Evolutionary conservation across 1,140 invertebrate species (phyloP).

Genomic region (Homarus americanus): DNA sequence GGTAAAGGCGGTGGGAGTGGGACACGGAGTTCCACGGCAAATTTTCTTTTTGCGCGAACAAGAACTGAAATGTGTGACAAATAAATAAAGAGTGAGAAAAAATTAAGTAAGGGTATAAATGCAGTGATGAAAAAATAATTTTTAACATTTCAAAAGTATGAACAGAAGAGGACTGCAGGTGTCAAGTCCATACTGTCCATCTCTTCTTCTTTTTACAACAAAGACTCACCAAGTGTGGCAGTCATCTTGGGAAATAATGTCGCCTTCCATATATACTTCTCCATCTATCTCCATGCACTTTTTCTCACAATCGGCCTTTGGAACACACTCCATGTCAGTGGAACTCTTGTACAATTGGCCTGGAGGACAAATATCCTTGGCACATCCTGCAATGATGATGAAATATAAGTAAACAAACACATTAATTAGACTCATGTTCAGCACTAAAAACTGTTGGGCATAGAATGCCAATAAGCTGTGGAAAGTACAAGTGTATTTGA

Average conservation of each 20-base stretch:
- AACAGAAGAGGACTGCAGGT: too few relatives aligned
- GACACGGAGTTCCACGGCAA: constrained; percentile 53
- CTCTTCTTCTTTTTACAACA: too few relatives aligned
- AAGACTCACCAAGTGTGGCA: constrained; percentile 85
- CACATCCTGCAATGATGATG: constrained; percentile 1
- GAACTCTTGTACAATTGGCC: constrained; percentile 86
- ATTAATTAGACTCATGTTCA: too few relatives aligned
- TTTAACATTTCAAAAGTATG: too few relatives aligned
- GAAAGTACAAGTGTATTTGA: too few relatives aligned
- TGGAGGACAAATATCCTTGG: constrained; percentile 83
- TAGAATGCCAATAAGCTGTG: too few relatives aligned
- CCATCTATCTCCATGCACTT: constrained; percentile 84
- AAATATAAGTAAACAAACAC: not conserved
- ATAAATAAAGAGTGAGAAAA: not conserved
- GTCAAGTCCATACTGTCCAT: too few relatives aligned
- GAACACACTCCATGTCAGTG: constrained; percentile 85
- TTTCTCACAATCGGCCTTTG: constrained; percentile 84
- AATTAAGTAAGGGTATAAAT: too few relatives aligned
- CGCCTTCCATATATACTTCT: constrained; percentile 86
- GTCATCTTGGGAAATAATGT: constrained; percentile 85
- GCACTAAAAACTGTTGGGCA: too few relatives aligned
- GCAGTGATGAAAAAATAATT: too few relatives aligned
- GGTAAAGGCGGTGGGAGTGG: constrained; percentile 13
- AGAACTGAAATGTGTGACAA: not conserved
- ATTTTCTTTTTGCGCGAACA: constrained; percentile 57